Evolutionary conservation across 1,140 invertebrate species (phyloP), one percentile per base, ranked within the genome.

Genomic region (Drosophila kanapiae): DNA sequence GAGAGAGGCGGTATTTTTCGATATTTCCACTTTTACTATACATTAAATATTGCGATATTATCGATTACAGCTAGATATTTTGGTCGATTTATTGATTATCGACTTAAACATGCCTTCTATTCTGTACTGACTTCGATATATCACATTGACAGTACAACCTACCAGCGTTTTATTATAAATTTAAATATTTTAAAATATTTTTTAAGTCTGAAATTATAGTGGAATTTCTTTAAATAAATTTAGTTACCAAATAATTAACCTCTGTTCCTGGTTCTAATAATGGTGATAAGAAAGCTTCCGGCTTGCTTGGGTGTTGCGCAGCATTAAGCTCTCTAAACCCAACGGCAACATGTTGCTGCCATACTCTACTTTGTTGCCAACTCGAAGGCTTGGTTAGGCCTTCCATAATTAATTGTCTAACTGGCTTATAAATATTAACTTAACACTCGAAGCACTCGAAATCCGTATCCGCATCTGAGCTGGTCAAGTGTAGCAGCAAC

Each of bases 381-480:
- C 64, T 61, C 40, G 76, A 65, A 68, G 49, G 45, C 49, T 56
- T 51, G 49, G 2, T 29, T 54, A 31, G 53, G 37, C 11, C 9
- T 43, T 35, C 37, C 16, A 16, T 51, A 77, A 67, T 75, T 58
- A 77, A 65, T 67, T 77, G 45, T 16, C 57, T 38, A 43, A 60
- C 37, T 54, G 18, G 35, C 27, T n/a, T 11, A 77, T 37, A 48
- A 78, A 78, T 86, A 79, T 86, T 87, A 80, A 72, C 83, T 56
- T 0, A 80, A 68, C 80, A 82, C 83, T 87, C 35, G 35, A 82
- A 9, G 35, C 31, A 48, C 62, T 84, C 8, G 9, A 35, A 58
- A 40, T 6, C 67, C 35, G 51, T 23, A 31, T 38, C 18, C 38
- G 43, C 56, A 75, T 75, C 45, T 56, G 60, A 63, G 33, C 35